Evolutionary conservation across 92 coral and sea anemone genomes (phyloP), one percentile per base, ranked within the genome.

Genomic region (Metridium senile): DNA sequence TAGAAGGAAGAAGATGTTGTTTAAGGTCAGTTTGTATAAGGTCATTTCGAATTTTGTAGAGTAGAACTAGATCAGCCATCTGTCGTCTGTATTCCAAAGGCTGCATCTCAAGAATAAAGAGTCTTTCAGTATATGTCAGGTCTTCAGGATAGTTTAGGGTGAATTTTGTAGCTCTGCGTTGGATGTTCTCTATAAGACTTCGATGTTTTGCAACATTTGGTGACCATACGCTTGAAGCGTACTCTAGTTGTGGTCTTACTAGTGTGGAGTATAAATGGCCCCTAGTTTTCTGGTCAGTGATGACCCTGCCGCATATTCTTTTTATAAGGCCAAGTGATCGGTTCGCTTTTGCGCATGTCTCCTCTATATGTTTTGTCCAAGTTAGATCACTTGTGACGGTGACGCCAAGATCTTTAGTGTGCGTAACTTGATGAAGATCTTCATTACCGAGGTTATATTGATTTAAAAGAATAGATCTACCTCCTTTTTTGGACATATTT

Each of bases 181-280:
- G 86, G 52, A 86, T 70, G 18, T 81, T 75, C 74, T 70, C 79
- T 9, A 86, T 47, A 61, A 74, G 58, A 0, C 62, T 47, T 75
- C 62, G 75, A 65, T 33, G 72, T 71, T 76, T 86, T 1, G 27
- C 52, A 2, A 21, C 29, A 67, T 30, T 28, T 23, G 72, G 72
- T 1, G 72, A 67, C 72, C 58, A 62, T 65, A 65, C 79, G 49
- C 28, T 30, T 7, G 73, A 53, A 51, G 82, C 71, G 58, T 81
- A 86, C 26, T 81, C 84, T 66, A 86, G 18, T 33, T 86, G 51
- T 22, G 86, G 86, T 72, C 89, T 53, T 66, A 80, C 82, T 28
- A 81, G 66, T 35, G 86, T 53, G 32, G 77, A 86, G 74, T 63
- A 70, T 22, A 86, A 49, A 25, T 68, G 80, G 67, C 70, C 70